A percentile compares a stretch with the other conserved stretches of the same genome.
Evolutionary conservation across 2,888 invertebrate genomes (phyloP).

Genomic region (Erebia aethiops): DNA sequence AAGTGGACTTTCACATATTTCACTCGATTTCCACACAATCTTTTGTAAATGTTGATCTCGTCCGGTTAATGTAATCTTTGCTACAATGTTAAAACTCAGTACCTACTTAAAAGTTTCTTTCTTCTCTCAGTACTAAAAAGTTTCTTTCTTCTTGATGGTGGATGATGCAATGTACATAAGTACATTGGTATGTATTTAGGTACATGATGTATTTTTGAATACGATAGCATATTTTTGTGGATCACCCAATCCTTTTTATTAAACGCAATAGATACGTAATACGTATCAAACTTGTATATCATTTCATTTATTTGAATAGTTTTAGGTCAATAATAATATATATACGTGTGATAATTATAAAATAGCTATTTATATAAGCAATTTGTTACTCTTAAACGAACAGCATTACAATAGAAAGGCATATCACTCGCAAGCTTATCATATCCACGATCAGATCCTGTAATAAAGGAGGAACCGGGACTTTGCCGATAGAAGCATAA

Average conservation of each 20-base stretch:
- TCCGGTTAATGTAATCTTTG: background rate
- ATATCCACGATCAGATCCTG: conserved; percentile 47
- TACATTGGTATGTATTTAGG: no score
- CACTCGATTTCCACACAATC: conserved; percentile 14
- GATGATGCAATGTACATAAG: no score
- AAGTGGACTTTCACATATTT: conserved; percentile 20
- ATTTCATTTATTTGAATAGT: no score
- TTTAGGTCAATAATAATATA: no score
- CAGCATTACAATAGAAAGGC: conserved; percentile 18
- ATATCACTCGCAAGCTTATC: conserved; percentile 35
- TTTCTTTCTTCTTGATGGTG: background rate
- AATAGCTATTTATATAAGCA: background rate
- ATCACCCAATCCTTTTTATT: no score
- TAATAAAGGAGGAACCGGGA: conserved; percentile 51
- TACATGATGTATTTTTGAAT: no score
- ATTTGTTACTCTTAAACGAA: background rate
- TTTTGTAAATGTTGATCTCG: conserved; percentile 12
- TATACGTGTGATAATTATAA: no score
- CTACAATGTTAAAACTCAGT: background rate
- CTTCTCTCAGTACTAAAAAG: background rate
- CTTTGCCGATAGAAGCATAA: conserved; percentile 54
- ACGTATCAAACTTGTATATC: no score
- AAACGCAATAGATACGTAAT: no score
- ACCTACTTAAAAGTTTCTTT: background rate
- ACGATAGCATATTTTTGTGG: no score